Conservation (phyloP, 2,113 vertebrate species). For the Poeciliopsis occidentalis region DNA sequence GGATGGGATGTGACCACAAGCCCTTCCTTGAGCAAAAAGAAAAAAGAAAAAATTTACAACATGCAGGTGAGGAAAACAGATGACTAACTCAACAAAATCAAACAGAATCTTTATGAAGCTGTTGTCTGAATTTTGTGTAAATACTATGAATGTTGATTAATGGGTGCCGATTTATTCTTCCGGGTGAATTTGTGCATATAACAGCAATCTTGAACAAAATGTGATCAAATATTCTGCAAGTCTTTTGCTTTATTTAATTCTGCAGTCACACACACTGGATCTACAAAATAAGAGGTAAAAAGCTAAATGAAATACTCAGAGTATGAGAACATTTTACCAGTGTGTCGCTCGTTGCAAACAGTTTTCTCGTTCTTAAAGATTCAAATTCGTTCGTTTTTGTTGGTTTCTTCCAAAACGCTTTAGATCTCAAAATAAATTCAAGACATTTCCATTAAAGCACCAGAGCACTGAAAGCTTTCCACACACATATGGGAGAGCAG, state of each 20-base stretch:
- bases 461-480: background rate
- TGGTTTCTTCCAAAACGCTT: background rate
- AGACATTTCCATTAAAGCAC: conserved; percentile 1
- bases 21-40: conserved; percentile 13
- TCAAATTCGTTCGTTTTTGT: background rate
- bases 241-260: conserved; percentile 16
- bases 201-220: too few relatives aligned
- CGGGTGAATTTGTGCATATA: background rate
- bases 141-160: conserved; percentile 9
- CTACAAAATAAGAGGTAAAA: conserved; percentile 19
- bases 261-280: conserved; percentile 3
- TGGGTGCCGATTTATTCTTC: conserved; percentile 10
- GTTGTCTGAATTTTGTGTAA: conserved; percentile 11
- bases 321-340: conserved; percentile 28
- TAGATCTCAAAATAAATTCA: background rate
- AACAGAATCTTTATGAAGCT: conserved; percentile 14
- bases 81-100: conserved; percentile 8
- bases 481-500: background rate
- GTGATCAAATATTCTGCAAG: background rate
- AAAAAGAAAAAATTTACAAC: conserved; percentile 3
- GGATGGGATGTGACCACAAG: conserved; percentile 28
- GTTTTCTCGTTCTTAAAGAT: background rate
- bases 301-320: conserved; percentile 29
- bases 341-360: conserved; percentile 26
- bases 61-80: conserved; percentile 12